phyloP scores from a whole-genome alignment of 2,797 vertebrate species.

The Schizopygopsis malacanthus region DNA sequence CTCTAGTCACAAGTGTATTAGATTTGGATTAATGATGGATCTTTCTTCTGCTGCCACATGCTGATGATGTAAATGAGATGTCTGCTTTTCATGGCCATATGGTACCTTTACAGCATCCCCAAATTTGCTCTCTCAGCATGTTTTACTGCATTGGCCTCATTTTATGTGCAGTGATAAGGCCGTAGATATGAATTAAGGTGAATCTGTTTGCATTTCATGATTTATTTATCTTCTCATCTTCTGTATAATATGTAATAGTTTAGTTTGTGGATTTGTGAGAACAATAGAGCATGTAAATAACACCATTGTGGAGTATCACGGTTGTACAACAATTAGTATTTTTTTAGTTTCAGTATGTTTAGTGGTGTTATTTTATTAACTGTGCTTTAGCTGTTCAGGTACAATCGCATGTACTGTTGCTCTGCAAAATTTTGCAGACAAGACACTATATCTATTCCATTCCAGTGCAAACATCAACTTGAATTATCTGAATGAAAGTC shows the following conservation, averaged over 20 bases:
- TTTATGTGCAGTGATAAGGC: not conserved
- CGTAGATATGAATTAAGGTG: not conserved
- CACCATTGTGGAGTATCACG: not conserved
- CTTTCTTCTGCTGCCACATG: slow-evolving; percentile 32
- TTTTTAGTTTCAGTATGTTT: not conserved
- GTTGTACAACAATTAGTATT: not conserved
- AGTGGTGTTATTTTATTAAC: no score
- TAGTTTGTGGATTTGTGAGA: not conserved
- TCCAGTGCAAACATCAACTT: slow-evolving; percentile 38
- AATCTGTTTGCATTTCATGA: not conserved
- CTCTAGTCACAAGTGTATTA: slow-evolving; percentile 31
- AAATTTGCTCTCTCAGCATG: slow-evolving; percentile 29
- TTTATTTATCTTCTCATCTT: not conserved
- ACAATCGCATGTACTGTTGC: not conserved
- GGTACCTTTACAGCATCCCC: slow-evolving; percentile 37
- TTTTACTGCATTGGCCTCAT: slow-evolving; percentile 26
- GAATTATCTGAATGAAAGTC: slow-evolving; percentile 25
- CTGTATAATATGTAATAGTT: not conserved
- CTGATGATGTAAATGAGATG: slow-evolving; percentile 49
- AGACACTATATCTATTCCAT: slow-evolving; percentile 31
- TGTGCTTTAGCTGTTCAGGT: not conserved
- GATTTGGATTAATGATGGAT: slow-evolving; percentile 20
- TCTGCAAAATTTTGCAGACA: not conserved
- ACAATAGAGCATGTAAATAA: not conserved
- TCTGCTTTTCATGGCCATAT: slow-evolving; percentile 45